These are phyloP conservation scores for Sarcoramphus papa DNA, from an alignment of 2,797 vertebrate genomes.

Conservation along the genomic window DNA sequence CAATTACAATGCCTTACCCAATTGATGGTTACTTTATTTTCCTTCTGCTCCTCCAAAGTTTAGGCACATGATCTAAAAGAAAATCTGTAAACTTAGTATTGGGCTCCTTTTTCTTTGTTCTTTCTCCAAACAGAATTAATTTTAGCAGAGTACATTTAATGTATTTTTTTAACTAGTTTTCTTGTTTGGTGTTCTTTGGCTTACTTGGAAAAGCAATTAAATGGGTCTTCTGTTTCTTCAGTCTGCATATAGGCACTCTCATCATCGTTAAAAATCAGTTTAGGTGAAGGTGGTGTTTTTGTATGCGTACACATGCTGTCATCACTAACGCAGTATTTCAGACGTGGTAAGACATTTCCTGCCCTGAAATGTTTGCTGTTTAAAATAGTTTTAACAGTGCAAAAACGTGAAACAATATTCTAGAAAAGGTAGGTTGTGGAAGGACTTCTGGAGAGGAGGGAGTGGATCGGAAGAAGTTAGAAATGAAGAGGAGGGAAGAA, in stretches of 20 bases:
- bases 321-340: not conserved
- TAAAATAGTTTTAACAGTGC: not conserved
- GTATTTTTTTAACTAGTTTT: not conserved
- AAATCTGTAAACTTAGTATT: not conserved
- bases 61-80: not conserved
- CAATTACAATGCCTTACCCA: not conserved
- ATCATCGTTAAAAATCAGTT: not conserved
- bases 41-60: not conserved
- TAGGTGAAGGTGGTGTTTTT: not conserved
- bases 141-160: not conserved
- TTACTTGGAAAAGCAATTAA: not conserved
- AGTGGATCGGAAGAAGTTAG: not conserved
- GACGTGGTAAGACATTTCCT: not conserved
- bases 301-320: not conserved
- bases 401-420: not conserved
- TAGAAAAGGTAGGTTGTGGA: not conserved
- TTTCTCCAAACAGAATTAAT: not conserved
- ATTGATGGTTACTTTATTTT: not conserved
- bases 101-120: not conserved
- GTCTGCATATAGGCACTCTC: not conserved
- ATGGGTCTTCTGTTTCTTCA: not conserved
- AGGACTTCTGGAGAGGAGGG: not conserved
- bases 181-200: not conserved
- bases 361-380: not conserved
- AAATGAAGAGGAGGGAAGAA: conserved; percentile 1